Evolutionary conservation across 2,113 vertebrate species (phyloP), one percentile per base, ranked within the genome.

Genomic region (Syrrhaptes paradoxus): DNA sequence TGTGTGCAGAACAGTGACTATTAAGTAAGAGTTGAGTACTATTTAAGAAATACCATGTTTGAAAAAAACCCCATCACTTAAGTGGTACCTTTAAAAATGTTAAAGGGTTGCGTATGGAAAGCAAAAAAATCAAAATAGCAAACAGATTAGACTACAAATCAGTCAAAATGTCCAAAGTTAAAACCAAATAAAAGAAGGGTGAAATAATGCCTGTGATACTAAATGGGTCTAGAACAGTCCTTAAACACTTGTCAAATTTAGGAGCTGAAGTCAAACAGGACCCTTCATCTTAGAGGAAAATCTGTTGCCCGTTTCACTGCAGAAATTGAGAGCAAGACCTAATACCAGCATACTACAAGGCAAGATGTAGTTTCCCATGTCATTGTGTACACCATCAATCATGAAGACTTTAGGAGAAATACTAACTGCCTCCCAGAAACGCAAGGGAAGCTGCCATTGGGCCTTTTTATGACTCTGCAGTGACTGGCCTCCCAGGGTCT

Each of bases 361-460:
- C 58, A 52, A 38, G 43, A 11, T 62, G n/a, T 25, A n/a, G 29
- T 55, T 87, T 70, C 11, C 29, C 15, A 9, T 7, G 2, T 34
- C 0, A 0, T 46, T 86, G 15, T 45, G 5, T 68, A 22, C 20
- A 57, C 5, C 5, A 4, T 41, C 7, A 51, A 2, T 66, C 13
- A 8, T 34, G 21, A 58, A 57, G n/a, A 31, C 26, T 87, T 75
- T 6, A 11, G 17, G 70, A 85, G 51, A 46, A 91, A 54, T 43
- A 24, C 10, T 52, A 7, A 22, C 38, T 4, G 9, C 14, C 22
- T 89, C 62, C 74, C 58, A 66, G 57, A 52, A 76, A 6, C 29
- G n/a, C 20, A 46, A 25, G 22, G 62, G 28, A 70, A 82, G 13
- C 51, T 87, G 51, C 48, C 8, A 6, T 43, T 76, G n/a, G 49